Conservation (phyloP, 2,113 vertebrate species). For the Apus apus region DNA sequence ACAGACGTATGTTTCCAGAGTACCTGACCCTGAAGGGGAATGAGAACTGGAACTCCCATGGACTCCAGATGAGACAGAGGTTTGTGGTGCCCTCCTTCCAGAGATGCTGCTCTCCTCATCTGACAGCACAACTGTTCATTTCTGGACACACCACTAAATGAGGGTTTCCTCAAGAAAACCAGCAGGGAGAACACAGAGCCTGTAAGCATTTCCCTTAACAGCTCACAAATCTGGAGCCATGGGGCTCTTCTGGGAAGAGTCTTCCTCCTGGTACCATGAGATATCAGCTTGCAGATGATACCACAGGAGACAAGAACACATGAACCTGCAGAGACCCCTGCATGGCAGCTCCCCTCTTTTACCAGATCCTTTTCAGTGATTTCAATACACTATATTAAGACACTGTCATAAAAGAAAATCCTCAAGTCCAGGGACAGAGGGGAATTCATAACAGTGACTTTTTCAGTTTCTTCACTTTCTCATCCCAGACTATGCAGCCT, state of each 20-base stretch:
- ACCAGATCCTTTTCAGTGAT: background rate
- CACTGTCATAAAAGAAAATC: background rate
- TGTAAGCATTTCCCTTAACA: background rate
- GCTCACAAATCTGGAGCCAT: background rate
- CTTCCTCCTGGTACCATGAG: background rate
- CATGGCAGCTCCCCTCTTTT: background rate
- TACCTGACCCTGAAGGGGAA: background rate
- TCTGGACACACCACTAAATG: no score
- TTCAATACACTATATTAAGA: background rate
- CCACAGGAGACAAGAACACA: background rate
- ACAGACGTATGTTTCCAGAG: background rate
- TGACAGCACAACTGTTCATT: background rate
- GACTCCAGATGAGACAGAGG: background rate
- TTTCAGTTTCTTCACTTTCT: background rate
- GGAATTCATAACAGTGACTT: background rate
- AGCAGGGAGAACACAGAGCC: background rate
- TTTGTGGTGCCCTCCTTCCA: no score
- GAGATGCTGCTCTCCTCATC: background rate
- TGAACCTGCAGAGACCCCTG: background rate
- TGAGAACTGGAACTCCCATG: background rate
- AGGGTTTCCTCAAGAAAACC: background rate
- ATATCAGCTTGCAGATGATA: background rate
- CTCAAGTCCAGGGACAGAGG: background rate
- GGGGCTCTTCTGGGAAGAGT: background rate
- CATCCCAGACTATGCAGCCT: background rate